A percentile compares a stretch with the other conserved stretches of the same genome.
phyloP scores from a whole-genome alignment of 2,113 vertebrate genomes.

The Pagrus major region DNA sequence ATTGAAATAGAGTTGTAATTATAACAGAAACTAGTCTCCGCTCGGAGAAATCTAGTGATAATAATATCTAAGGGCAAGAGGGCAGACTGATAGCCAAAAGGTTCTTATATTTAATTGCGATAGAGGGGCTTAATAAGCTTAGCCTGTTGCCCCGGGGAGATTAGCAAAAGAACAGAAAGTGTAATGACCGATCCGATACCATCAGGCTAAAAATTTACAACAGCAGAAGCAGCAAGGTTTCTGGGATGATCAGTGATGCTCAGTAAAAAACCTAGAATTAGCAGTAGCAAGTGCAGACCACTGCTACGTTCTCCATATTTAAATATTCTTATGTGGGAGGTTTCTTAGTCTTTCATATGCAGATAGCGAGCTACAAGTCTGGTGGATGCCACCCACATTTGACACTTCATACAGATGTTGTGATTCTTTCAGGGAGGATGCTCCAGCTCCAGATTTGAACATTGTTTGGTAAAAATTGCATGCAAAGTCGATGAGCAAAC shows the following conservation, averaged over 20 bases:
- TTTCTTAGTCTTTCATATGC: constrained; percentile 22
- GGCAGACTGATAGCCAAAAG: constrained; percentile 43
- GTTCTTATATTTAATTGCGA: constrained; percentile 57
- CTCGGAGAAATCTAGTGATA: constrained; percentile 31
- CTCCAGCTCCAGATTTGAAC: constrained; percentile 16
- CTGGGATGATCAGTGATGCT: neutral
- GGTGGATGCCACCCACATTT: constrained; percentile 20
- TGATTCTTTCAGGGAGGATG: constrained; percentile 20
- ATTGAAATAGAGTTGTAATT: constrained; percentile 31
- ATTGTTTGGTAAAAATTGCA: constrained; percentile 22
- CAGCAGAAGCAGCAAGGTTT: constrained; percentile 17
- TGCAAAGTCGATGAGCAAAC: constrained; percentile 15
- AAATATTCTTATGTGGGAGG: neutral
- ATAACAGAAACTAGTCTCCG: constrained; percentile 7
- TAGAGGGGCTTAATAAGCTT: constrained; percentile 57
- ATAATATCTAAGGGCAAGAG: constrained; percentile 37
- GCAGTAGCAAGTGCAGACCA: neutral
- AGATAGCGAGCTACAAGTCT: neutral
- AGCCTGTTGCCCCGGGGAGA: constrained; percentile 47
- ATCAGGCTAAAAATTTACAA: constrained; percentile 39
- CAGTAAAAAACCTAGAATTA: constrained; percentile 26
- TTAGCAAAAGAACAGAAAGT: constrained; percentile 50
- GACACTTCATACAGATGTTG: constrained; percentile 14
- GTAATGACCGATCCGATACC: constrained; percentile 50
- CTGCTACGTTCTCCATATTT: constrained; percentile 3